Evolutionary conservation across 2,113 vertebrate species (phyloP), one percentile per base, ranked within the genome.

Genomic region (Chiloscyllium plagiosum): DNA sequence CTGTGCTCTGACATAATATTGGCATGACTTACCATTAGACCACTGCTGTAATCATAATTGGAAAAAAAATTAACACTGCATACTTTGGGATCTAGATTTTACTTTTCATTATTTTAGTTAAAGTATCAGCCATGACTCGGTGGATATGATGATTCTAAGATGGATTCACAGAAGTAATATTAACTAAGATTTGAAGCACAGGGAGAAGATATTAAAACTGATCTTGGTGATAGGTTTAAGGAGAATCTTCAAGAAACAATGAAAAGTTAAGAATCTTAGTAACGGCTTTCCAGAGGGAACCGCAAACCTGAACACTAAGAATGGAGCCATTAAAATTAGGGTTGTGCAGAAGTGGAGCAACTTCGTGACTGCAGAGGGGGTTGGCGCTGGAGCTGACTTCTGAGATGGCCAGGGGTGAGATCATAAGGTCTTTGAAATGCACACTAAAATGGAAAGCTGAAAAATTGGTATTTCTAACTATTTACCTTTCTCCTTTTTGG

Each of bases 401-500:
- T 33, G 72, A 76, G 72, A 13, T 26, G 2, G 72, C 4, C 4
- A 76, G 29, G 33, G 76, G 12, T n/a, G 26, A 80, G 76, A n/a
- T 13, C n/a, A 80, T 78, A 8, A 12, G 72, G 72, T 33, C 10
- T 78, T 15, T n/a, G 76, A 80, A 80, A 52, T 26, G 37, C 7
- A 42, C 37, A 19, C 4, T 83, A 19, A 83, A 76, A 52, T 26
- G 52, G 29, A n/a, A 33, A n/a, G 56, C 13, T 15, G 29, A 66
- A 5, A 68, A 94, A 15, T 37, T 1, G 61, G 61, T 7, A 66
- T 65, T 89, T 56, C 33, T 66, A n/a, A 47, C 65, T 68, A 94
- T 10, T 96, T 96, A 61, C 70, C 65, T 89, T 95, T 96, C 37
- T 96, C 68, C 56, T 95, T 96, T 52, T 65, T 95, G 2, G 94